Conservation (phyloP, 2,113 vertebrate species). For the Sylvietta virens region DNA sequence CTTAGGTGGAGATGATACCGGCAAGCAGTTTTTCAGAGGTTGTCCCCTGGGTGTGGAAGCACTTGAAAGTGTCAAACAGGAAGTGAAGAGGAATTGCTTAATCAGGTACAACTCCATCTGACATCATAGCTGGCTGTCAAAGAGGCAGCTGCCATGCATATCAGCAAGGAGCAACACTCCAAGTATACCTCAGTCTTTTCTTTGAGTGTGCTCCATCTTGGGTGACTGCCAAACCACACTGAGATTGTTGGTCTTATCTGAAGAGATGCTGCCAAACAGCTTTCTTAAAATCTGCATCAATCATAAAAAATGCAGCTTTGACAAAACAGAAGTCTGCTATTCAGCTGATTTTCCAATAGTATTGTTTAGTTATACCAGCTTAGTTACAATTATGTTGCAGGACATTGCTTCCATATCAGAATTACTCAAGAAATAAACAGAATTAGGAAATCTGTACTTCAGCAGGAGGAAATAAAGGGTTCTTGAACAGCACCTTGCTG, state of each 20-base stretch:
- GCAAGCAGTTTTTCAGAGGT: neutral
- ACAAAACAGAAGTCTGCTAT: neutral
- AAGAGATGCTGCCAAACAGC: neutral
- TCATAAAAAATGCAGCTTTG: neutral
- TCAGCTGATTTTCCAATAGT: neutral
- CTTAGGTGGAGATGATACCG: neutral
- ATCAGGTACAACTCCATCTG: neutral
- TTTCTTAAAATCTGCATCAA: neutral
- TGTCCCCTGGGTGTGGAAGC: neutral
- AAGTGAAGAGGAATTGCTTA: neutral
- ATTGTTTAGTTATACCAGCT: neutral
- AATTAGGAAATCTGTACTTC: neutral
- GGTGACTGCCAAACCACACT: neutral
- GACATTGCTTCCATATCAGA: neutral
- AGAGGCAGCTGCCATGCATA: neutral
- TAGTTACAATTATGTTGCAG: neutral
- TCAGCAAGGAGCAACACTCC: neutral
- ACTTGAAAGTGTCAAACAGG: neutral
- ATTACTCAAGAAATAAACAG: neutral
- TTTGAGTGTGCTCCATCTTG: neutral
- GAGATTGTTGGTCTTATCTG: neutral
- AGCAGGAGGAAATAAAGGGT: neutral
- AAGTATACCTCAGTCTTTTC: neutral
- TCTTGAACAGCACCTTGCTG: neutral
- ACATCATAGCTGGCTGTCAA: neutral